Base-by-base conservation (phyloP, 2,113 vertebrate species). In the Tinamus guttatus region DNA sequence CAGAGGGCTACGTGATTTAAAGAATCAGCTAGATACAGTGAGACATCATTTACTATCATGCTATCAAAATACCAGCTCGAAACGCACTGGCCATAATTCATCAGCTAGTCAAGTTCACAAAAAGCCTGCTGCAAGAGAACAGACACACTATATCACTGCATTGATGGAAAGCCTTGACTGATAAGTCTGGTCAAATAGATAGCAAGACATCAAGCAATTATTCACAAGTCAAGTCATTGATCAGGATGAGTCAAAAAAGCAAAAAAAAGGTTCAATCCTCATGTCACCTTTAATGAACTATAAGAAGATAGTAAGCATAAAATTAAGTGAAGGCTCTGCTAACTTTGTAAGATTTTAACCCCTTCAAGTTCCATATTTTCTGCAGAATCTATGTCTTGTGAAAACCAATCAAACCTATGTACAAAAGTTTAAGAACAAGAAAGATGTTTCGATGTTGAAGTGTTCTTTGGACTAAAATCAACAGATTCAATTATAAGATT, bases 401-500 rank as follows among this genome's bases (percentile, higher is more conserved):
- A 80, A 91, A 95, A 85, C 11, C 65, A 82, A 86, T 47, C 2
- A 1, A 88, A 70, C 5, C 51, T 25, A 2, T 36, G 85, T 78
- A 43, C 85, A 34, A 69, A 88, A 90, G 59, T 68, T 90, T 85
- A 78, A 60, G 74, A 94, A 78, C 41, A 85, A 79, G 86, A 87
- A 89, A 85, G 83, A 52, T 47, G 11, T 74, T 87, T 83, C 25
- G 28, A 56, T 5, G 12, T 51, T 78, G 18, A 94, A 68, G 20
- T 59, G 68, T 58, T 85, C 52, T 82, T 86, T 78, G 49, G n/a
- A 59, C 91, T 88, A 63, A 85, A 94, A 90, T 81, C 28, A 63
- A 51, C 28, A 75, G 56, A 81, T 68, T 58, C 51, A 86, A 78
- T 87, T 87, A 74, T n/a, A 93, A 93, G 82, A 90, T 94, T 75